These are phyloP conservation scores for Pipra filicauda DNA, from an alignment of 2,113 vertebrate species.

Conservation along the genomic window DNA sequence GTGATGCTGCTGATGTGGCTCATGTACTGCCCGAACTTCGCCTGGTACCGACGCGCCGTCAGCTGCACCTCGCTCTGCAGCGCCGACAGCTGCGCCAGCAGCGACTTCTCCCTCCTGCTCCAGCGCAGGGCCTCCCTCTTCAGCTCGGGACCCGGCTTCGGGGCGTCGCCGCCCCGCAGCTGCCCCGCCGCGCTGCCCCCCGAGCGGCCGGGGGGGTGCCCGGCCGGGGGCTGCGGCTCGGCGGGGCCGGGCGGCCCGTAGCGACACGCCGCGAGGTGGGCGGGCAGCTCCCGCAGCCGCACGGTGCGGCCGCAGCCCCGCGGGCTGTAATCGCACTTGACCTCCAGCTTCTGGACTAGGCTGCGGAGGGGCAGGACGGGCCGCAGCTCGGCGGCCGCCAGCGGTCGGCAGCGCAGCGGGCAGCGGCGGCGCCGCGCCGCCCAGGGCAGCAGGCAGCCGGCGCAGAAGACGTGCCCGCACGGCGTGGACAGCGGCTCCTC, in stretches of 20 bases:
- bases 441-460: constrained; percentile 72
- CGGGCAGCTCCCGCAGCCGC: constrained; percentile 39
- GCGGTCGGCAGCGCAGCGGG: constrained; percentile 60
- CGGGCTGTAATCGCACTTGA: constrained; percentile 44
- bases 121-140: constrained; percentile 64
- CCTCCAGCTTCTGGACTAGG: constrained; percentile 57
- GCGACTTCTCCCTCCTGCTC: constrained; percentile 71
- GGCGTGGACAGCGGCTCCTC: constrained; percentile 69
- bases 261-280: constrained; percentile 58
- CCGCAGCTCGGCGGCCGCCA: constrained; percentile 53
- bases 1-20: constrained; percentile 71
- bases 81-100: constrained; percentile 71
- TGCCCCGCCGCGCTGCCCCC: constrained; percentile 11
- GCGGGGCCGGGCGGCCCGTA: constrained; percentile 4
- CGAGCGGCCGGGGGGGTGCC: not conserved
- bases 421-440: constrained; percentile 57
- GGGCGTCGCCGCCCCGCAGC: constrained; percentile 23
- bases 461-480: constrained; percentile 73
- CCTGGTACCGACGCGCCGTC: constrained; percentile 70
- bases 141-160: constrained; percentile 53
- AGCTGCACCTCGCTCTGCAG: constrained; percentile 69
- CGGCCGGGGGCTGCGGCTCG: not conserved
- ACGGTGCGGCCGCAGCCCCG: constrained; percentile 43
- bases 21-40: constrained; percentile 74
- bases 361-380: constrained; percentile 61